Base-by-base conservation (phyloP, 2,888 invertebrate genomes). In the Prosopocoilus inquinatus region DNA sequence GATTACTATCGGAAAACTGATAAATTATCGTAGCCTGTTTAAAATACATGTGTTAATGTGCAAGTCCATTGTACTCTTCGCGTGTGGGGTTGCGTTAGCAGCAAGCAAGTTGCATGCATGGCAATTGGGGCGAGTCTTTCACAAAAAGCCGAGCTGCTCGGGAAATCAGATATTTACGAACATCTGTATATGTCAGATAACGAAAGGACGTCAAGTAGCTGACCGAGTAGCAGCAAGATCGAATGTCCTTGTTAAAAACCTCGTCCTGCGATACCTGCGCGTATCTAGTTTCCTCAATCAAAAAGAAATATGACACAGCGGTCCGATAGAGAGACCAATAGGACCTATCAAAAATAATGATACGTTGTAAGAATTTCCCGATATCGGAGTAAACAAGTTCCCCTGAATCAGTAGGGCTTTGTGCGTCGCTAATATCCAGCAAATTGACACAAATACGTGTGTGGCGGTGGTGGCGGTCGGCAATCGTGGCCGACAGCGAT, bases 271-370 rank as follows among this genome's bases (percentile, higher is more conserved):
- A 68, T 72, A 72, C 72, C 73, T 72, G 70, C 60, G 60, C 55
- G 56, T 61, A 64, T 67, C 68, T 64, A 65, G 66, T 70, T 71
- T 71, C 70, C 66, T 70, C 73, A 74, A 75, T 75, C 74, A 74
- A 70, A 71, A 68, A 64, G 75, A 72, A 75, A 75, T 74, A 68
- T 65, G 72, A 75, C 70, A 72, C 67, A 60, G 63, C 56, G 47
- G 16, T 15, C 48, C 38, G 61, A 61, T 65, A 65, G 67, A 66
- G 64, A 64, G 69, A 69, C 66, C 68, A 69, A 69, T 69, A 69
- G 67, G 63, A 65, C 68, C 67, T 69, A 74, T 74, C 73, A 73
- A 68, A 75, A 75, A 76, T 76, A 76, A 76, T 75, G 75, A 75
- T 74, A 72, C 68, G 69, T 68, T 67, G 64, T 73, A 72, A 64